These are phyloP conservation scores for Atrichornis clamosus DNA, from an alignment of 2,113 vertebrate genomes.

Conservation along the genomic window DNA sequence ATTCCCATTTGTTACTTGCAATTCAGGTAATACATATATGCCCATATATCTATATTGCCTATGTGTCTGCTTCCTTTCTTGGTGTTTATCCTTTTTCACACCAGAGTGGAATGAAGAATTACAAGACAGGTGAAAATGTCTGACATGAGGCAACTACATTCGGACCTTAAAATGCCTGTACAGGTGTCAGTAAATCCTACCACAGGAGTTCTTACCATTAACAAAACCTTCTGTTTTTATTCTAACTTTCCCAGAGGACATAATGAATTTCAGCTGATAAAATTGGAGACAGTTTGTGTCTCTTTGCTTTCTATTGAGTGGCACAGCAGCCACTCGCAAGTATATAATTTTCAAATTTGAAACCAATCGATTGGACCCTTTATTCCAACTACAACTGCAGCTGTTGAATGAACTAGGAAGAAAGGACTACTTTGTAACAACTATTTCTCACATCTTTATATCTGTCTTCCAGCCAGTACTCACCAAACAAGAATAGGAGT, in stretches of 20 bases:
- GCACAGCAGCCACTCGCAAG: conserved; percentile 76
- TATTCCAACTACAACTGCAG: conserved; percentile 75
- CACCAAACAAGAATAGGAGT: conserved; percentile 98
- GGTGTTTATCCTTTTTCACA: not conserved
- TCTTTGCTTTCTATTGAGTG: conserved; percentile 73
- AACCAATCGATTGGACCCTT: conserved; percentile 84
- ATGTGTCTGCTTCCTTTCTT: not conserved
- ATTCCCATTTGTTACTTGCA: not conserved
- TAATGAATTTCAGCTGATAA: conserved; percentile 36
- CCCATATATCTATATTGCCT: not conserved
- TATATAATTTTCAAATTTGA: conserved; percentile 89
- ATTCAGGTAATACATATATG: not conserved
- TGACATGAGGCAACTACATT: not conserved
- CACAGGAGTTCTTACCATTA: conserved; percentile 12
- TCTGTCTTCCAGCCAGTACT: conserved; percentile 65
- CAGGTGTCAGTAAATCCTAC: conserved; percentile 42
- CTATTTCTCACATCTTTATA: conserved; percentile 68
- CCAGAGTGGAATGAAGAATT: not conserved
- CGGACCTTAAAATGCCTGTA: conserved; percentile 58
- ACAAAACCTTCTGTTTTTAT: conserved; percentile 63
- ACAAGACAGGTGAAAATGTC: conserved; percentile 23
- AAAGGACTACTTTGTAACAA: conserved; percentile 70
- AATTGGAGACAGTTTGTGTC: conserved; percentile 62
- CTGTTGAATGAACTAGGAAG: conserved; percentile 73
- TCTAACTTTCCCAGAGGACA: conserved; percentile 15